Conservation (phyloP, 1,140 invertebrate species). For the Drosophila pandora region DNA sequence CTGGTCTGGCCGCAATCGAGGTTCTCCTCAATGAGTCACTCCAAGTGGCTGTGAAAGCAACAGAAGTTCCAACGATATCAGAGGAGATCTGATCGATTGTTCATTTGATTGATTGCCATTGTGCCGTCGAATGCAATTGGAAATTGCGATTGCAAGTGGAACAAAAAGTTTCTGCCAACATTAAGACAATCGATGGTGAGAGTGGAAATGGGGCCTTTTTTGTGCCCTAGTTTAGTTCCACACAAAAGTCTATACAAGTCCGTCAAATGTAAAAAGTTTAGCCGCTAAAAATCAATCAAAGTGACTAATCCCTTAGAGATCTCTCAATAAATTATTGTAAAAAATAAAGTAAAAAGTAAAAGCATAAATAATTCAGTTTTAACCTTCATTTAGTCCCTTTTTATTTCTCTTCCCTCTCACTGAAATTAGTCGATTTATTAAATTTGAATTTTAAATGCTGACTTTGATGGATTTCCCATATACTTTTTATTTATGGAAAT, state of each 20-base stretch:
- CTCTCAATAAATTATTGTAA: neutral
- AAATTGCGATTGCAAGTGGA: slow-evolving; percentile 37
- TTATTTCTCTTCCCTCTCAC: neutral
- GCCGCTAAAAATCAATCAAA: too few relatives aligned
- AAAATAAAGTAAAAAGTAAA: neutral
- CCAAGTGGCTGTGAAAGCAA: slow-evolving; percentile 47
- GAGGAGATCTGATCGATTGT: slow-evolving; percentile 26
- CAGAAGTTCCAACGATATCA: slow-evolving; percentile 9
- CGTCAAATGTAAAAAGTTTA: neutral
- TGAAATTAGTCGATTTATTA: neutral
- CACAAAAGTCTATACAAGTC: neutral
- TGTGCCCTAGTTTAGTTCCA: neutral
- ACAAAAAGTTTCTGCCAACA: slow-evolving; percentile 27
- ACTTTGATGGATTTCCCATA: slow-evolving; percentile 33
- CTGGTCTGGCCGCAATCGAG: neutral
- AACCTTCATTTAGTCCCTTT: neutral
- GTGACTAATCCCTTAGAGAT: neutral
- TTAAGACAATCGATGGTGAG: slow-evolving; percentile 29
- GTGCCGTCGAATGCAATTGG: slow-evolving; percentile 18
- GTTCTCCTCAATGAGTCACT: slow-evolving; percentile 33
- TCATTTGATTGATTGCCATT: slow-evolving; percentile 38
- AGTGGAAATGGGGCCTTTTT: slow-evolving; percentile 22
- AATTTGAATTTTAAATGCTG: slow-evolving; percentile 15
- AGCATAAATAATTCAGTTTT: neutral
- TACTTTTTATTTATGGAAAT: slow-evolving; percentile 29